Base-by-base conservation (phyloP, 2,888 invertebrate genomes). In the Rhingia campestris region DNA sequence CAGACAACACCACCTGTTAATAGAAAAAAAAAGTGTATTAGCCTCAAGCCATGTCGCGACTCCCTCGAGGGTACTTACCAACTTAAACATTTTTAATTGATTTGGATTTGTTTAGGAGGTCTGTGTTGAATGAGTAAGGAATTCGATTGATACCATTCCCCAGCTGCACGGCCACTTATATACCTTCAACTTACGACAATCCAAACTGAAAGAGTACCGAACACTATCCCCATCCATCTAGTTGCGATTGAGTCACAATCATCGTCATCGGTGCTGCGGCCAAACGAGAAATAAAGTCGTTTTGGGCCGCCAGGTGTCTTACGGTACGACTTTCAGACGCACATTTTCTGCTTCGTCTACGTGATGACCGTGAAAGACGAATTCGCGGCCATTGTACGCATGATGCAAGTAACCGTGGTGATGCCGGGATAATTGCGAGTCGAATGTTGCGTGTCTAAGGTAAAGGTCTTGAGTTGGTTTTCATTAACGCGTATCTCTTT, bases 1-100 rank as follows among this genome's bases (percentile, higher is more conserved):
- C 88, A 88, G 87, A 89, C 89, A 89, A 89, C 88, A 89, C 89
- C 89, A 89, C 89, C 89, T 89, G 56, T 14, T 30, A 9, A 4
- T n/a, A 43, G 2, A 30, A 49, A 12, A n/a, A 41, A 63, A 72
- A 63, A 85, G 89, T 72, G 84, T 77, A 30, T 61, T 86, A 45
- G 63, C 30, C n/a, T 4, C 6, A 59, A 30, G 22, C 7, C 45
- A 5, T 2, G 10, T 7, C 30, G 22, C 0, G 9, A 14, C 10
- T 12, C 9, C 12, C 12, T 35, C 0, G 9, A 10, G 0, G 89
- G 89, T 89, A 87, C 88, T 88, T 82, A 90, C 89, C 89, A 90
- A 89, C 87, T 90, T 89, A 88, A 89, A 89, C 89, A 90, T 90
- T 84, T 89, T 90, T 86, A 64, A 73, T 32, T 72, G 45, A 49